Conservation (phyloP, 1,140 invertebrate genomes). For the Phymorhynchus buccinoides region DNA sequence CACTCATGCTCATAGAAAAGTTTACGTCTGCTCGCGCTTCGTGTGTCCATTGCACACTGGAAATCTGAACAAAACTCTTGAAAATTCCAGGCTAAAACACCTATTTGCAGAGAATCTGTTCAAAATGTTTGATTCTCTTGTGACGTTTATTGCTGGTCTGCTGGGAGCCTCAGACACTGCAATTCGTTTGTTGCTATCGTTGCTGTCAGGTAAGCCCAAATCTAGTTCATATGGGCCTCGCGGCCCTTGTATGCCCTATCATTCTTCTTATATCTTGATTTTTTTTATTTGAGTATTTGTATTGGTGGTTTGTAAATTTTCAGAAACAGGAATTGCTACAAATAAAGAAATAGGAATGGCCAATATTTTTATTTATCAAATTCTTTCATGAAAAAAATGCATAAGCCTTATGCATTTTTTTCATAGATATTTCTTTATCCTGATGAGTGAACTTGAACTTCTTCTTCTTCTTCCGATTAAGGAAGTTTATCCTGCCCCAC, state of each 20-base stretch:
- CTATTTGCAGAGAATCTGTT: background rate
- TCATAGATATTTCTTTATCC: background rate
- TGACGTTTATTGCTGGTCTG: background rate
- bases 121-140: background rate
- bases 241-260: too few relatives aligned
- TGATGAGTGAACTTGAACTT: background rate
- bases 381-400: too few relatives aligned
- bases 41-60: background rate
- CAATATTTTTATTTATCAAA: background rate
- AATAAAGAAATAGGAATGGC: too few relatives aligned
- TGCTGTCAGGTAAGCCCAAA: conserved; percentile 14
- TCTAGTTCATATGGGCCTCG: too few relatives aligned
- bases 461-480: background rate
- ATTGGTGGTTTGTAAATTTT: background rate
- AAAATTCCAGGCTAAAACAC: background rate
- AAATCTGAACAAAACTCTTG: background rate
- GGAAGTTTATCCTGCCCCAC: too few relatives aligned
- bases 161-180: conserved; percentile 6
- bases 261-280: too few relatives aligned
- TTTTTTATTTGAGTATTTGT: too few relatives aligned
- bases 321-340: background rate
- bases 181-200: background rate
- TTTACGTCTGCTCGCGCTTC: conserved; percentile 23
- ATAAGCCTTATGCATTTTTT: background rate
- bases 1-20: background rate